phyloP scores from a whole-genome alignment of 2,113 vertebrate species.

The Ptilonorhynchus violaceus region DNA sequence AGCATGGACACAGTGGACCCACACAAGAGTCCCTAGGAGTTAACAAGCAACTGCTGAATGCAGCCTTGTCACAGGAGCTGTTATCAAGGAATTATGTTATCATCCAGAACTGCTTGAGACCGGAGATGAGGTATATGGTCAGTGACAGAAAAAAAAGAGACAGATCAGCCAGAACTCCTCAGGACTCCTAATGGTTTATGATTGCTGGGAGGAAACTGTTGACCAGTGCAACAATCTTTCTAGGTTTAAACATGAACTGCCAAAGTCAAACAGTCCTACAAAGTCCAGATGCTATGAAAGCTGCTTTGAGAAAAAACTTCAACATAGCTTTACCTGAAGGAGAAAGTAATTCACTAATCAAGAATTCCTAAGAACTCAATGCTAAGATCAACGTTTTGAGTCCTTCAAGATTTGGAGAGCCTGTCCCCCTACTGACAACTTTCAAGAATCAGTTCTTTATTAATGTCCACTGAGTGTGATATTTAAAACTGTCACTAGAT shows the following conservation, averaged over 20 bases:
- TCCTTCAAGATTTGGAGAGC: not conserved
- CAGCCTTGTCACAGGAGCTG: not conserved
- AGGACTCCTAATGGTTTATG: not conserved
- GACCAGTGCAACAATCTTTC: not conserved
- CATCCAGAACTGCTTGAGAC: not conserved
- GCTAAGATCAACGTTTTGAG: not conserved
- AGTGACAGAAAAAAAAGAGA: not conserved
- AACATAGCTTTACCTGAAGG: not conserved
- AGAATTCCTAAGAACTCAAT: not conserved
- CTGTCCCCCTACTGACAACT: not conserved
- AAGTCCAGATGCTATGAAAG: not conserved
- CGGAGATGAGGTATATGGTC: not conserved
- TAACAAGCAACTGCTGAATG: not conserved
- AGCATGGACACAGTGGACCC: not conserved
- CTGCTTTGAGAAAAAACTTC: not conserved
- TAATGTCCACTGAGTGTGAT: not conserved
- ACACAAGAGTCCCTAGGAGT: not conserved
- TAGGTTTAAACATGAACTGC: not conserved
- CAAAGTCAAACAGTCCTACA: not conserved
- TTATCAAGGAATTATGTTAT: not conserved
- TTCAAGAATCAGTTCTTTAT: not conserved
- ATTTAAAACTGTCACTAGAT: not conserved
- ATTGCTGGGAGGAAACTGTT: not conserved
- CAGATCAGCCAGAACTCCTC: not conserved
- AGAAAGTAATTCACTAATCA: not conserved